phyloP scores from a whole-genome alignment of 2,888 invertebrate species.

The Alviniconcha strummeri region DNA sequence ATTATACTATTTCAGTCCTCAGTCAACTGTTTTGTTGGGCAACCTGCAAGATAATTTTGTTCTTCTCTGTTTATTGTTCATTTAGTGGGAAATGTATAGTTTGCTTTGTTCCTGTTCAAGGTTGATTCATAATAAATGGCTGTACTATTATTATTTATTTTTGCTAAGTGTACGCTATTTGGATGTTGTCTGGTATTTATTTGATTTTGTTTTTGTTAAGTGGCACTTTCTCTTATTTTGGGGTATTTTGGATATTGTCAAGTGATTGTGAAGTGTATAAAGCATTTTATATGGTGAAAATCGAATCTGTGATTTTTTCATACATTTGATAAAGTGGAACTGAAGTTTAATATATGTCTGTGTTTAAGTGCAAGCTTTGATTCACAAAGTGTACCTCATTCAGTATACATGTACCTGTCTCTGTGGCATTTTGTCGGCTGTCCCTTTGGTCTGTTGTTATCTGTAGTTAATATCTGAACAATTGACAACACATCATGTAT shows the following conservation, averaged over 20 bases:
- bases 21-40: too few species aligned
- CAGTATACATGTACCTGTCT: slow-evolving; percentile 21
- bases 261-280: too few species aligned
- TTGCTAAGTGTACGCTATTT: not conserved
- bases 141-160: not conserved
- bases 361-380: slow-evolving; percentile 18
- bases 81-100: too few species aligned
- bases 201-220: not conserved
- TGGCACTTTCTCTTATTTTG: too few species aligned
- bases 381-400: slow-evolving; percentile 29
- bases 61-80: too few species aligned
- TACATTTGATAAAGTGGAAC: slow-evolving; percentile 20
- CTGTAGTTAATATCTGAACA: too few species aligned
- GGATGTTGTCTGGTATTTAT: not conserved
- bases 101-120: too few species aligned
- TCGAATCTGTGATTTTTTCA: slow-evolving; percentile 33
- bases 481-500: too few species aligned
- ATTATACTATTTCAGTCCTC: too few species aligned
- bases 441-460: not conserved
- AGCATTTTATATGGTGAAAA: too few species aligned
- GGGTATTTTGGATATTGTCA: slow-evolving; percentile 3
- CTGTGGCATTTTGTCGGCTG: not conserved
- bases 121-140: too few species aligned
- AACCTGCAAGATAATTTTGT: too few species aligned
- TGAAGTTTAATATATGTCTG: not conserved